Evolutionary conservation across 2,113 vertebrate genomes (phyloP).

Genomic region (Penelope pileata): DNA sequence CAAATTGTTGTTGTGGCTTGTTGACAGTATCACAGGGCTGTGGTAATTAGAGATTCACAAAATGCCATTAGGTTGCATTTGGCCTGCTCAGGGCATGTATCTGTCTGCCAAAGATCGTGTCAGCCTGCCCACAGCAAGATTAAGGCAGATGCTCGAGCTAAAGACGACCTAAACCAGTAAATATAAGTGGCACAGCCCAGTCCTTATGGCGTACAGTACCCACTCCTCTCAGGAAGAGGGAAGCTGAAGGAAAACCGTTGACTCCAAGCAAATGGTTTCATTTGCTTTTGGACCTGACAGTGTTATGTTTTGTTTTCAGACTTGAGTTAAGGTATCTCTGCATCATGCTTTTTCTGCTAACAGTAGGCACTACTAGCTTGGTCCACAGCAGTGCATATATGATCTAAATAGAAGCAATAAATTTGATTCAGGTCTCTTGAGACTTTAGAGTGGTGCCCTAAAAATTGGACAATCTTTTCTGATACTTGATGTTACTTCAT

Average conservation of each 20-base stretch:
- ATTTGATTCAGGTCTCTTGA: fast-evolving
- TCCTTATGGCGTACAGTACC: background rate
- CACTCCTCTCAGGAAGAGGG: background rate
- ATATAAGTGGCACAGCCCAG: background rate
- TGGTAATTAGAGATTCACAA: background rate
- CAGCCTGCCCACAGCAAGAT: background rate
- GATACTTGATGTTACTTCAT: background rate
- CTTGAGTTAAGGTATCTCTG: background rate
- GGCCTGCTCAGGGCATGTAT: background rate
- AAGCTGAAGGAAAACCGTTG: background rate
- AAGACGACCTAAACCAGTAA: background rate
- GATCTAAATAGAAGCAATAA: background rate
- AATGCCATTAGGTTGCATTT: background rate
- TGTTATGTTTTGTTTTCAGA: background rate
- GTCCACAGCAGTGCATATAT: background rate
- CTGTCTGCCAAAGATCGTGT: background rate
- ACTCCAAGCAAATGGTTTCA: background rate
- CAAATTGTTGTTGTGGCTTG: background rate
- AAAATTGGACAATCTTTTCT: background rate
- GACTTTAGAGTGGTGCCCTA: background rate
- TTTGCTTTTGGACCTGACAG: background rate
- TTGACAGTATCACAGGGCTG: background rate
- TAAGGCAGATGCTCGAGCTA: background rate
- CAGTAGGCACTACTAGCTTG: background rate
- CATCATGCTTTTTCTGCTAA: background rate